Base-by-base conservation (phyloP, 2,888 invertebrate species). In the Drosophila greeni region DNA sequence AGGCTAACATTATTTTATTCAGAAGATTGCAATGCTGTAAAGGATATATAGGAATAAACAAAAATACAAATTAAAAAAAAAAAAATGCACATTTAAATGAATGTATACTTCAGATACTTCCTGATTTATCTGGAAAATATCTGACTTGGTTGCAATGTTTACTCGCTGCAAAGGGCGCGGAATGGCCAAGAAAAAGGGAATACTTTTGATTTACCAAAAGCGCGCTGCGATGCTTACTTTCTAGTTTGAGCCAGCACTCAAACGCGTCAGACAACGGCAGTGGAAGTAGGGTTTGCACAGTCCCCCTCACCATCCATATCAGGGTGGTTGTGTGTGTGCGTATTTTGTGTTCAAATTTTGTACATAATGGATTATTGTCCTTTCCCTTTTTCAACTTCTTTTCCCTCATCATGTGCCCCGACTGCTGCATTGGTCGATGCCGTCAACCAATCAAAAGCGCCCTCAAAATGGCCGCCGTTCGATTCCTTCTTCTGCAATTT, bases 371-470 rank as follows among this genome's bases (percentile, higher is more conserved):
- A 85, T 85, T 85, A 87, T 85, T 86, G 83, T 86, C 85, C 84
- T 85, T 78, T 78, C 80, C 77, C 75, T 66, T 71, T 59, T 86
- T 78, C 83, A 85, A 76, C 76, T 80, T 77, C 74, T 66, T 73
- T 48, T 24, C 58, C 33, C 57, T 40, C 26, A 48, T 72, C 77
- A 73, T 85, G 75, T 81, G 78, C 78, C 84, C 86, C 82, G 81
- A 87, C 24, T 86, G 86, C 86, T 86, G 88, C 86, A 88, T 88
- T 88, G 88, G 88, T 88, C 88, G 88, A 88, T 87, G 86, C 82
- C 84, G 85, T 84, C 86, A 86, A 88, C 88, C 88, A 88, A 88
- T 88, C 87, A 87, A 86, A 88, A 88, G 72, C 85, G 79, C 85
- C 85, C 86, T 86, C 88, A 88, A 88, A 87, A 88, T 88, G 88